Conservation (phyloP, 2,113 vertebrate species). For the Mobula birostris region DNA sequence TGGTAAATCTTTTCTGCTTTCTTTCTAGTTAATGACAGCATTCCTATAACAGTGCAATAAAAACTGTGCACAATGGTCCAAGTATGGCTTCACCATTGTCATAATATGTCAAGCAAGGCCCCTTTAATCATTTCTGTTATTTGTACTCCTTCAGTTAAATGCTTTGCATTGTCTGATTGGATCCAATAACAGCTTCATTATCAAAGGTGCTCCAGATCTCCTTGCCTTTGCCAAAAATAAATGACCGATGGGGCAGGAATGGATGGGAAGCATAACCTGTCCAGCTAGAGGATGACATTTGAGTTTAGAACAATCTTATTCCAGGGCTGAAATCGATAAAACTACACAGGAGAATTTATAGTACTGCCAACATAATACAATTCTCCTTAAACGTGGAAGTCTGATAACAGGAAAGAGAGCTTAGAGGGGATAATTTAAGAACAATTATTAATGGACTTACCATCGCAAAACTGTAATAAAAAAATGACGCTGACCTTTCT, state of each 20-base stretch:
- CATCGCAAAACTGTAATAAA: slow-evolving; percentile 11
- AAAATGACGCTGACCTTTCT: slow-evolving; percentile 12
- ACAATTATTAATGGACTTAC: not conserved
- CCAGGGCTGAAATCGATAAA: slow-evolving; percentile 45
- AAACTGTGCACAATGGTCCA: too few species aligned
- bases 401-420: slow-evolving; percentile 43
- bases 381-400: slow-evolving; percentile 40
- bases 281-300: not conserved
- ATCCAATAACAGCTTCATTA: not conserved
- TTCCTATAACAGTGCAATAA: too few species aligned
- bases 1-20: too few species aligned
- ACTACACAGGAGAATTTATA: slow-evolving; percentile 44
- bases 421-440: slow-evolving; percentile 39
- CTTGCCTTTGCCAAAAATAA: not conserved
- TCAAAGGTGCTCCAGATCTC: not conserved
- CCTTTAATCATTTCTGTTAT: not conserved
- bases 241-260: not conserved
- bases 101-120: not conserved
- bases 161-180: not conserved
- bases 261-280: not conserved
- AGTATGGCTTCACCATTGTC: too few species aligned
- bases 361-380: slow-evolving; percentile 42
- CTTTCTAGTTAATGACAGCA: too few species aligned
- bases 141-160: not conserved
- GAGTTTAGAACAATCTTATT: slow-evolving; percentile 35